phyloP scores from a whole-genome alignment of 2,888 invertebrate species.

The Caenorhabditis sp. region DNA sequence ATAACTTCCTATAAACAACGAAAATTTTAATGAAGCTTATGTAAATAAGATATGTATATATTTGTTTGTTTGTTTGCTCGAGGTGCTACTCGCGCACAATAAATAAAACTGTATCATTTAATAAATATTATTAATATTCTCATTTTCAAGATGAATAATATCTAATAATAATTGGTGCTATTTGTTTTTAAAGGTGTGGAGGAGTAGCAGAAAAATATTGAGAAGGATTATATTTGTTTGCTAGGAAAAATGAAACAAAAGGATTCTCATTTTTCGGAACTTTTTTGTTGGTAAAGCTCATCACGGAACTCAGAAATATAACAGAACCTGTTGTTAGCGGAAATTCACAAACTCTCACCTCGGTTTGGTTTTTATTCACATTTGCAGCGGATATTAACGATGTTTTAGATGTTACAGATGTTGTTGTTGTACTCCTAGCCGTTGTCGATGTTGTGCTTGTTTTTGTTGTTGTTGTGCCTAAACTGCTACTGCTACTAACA shows the following conservation, averaged over 20 bases:
- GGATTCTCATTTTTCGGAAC: too few relatives aligned
- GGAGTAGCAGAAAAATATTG: too few relatives aligned
- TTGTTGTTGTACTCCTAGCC: background rate
- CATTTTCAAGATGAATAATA: background rate
- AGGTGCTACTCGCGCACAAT: too few relatives aligned
- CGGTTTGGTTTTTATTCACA: background rate
- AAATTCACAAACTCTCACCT: background rate
- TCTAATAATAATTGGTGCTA: background rate
- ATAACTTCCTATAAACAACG: slow-evolving; percentile 25
- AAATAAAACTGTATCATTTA: background rate
- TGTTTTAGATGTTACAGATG: background rate
- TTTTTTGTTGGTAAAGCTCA: too few relatives aligned
- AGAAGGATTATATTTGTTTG: too few relatives aligned
- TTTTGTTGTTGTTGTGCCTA: background rate
- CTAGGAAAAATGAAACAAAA: too few relatives aligned
- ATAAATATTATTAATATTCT: background rate
- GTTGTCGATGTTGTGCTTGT: background rate
- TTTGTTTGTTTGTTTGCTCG: background rate
- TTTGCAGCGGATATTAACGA: background rate
- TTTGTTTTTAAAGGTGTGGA: background rate
- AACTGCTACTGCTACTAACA: too few relatives aligned
- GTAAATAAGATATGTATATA: background rate
- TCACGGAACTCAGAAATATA: too few relatives aligned
- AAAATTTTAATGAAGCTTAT: background rate
- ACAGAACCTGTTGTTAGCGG: too few relatives aligned